Evolutionary conservation across 2,797 vertebrate species (phyloP).

Genomic region (Chrosomus eos): DNA sequence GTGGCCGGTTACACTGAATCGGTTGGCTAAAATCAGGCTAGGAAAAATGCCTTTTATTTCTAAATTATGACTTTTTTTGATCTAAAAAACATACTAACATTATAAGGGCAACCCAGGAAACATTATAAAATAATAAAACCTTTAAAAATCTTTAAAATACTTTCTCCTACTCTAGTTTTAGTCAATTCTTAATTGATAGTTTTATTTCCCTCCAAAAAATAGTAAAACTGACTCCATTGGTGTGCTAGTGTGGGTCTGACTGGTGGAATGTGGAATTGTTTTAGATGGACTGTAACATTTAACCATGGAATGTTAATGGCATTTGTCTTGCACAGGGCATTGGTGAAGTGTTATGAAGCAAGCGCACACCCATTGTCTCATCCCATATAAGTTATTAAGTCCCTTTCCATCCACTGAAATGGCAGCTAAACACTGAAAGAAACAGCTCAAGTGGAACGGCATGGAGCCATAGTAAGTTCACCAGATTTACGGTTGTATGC

Average conservation of each 20-base stretch:
- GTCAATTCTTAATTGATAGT: not conserved
- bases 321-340: slow-evolving; percentile 63
- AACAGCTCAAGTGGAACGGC: slow-evolving; percentile 49
- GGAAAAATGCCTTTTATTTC: no score
- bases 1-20: no score
- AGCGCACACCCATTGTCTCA: slow-evolving; percentile 49
- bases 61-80: no score
- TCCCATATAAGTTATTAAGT: slow-evolving; percentile 53
- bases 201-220: not conserved
- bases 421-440: slow-evolving; percentile 37
- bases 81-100: no score
- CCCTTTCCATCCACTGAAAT: slow-evolving; percentile 34
- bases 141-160: no score
- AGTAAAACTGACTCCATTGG: not conserved
- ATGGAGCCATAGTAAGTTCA: slow-evolving; percentile 34
- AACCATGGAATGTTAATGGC: slow-evolving; percentile 57
- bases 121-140: no score
- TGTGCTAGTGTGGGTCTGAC: not conserved
- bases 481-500: slow-evolving; percentile 47
- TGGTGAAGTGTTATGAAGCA: slow-evolving; percentile 44
- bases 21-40: no score
- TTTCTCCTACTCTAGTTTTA: not conserved
- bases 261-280: slow-evolving; percentile 57
- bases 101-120: no score
- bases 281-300: slow-evolving; percentile 54